A percentile compares a stretch with the other conserved stretches of the same genome.
phyloP scores from a whole-genome alignment of 2,113 vertebrate species.

The Lepus europaeus region DNA sequence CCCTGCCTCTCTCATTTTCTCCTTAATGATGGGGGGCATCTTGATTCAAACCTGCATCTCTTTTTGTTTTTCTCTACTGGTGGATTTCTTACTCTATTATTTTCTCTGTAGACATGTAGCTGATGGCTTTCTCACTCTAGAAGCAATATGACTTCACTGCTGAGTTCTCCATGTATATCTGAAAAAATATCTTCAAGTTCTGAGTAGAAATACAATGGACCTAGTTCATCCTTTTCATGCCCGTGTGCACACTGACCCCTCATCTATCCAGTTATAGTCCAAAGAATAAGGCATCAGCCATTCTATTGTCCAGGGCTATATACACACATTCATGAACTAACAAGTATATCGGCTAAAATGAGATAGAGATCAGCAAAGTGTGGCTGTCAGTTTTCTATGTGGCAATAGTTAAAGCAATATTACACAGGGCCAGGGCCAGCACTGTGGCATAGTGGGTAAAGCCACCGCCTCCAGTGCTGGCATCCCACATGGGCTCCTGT shows the following conservation, averaged over 20 bases:
- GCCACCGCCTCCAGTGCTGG: too few relatives aligned
- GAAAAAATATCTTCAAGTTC: neutral
- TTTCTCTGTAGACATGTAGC: neutral
- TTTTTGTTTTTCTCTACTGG: neutral
- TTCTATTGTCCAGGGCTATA: neutral
- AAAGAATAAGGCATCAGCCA: neutral
- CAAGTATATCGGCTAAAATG: neutral
- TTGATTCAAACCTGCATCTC: neutral
- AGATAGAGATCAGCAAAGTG: neutral
- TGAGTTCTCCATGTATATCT: neutral
- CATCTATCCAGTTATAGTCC: neutral
- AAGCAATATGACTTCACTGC: neutral
- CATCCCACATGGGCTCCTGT: too few relatives aligned
- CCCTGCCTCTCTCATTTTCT: neutral
- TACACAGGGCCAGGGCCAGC: neutral
- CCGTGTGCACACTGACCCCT: neutral
- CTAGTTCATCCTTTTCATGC: neutral
- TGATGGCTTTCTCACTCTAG: neutral
- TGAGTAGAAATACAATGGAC: neutral
- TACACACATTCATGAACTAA: neutral
- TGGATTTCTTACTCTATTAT: neutral
- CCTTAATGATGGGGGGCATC: neutral
- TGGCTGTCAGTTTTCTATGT: neutral
- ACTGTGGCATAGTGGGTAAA: too few relatives aligned
- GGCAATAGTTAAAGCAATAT: neutral